Base-by-base conservation (phyloP, 1,140 invertebrate genomes). In the Aphidius ervi region DNA sequence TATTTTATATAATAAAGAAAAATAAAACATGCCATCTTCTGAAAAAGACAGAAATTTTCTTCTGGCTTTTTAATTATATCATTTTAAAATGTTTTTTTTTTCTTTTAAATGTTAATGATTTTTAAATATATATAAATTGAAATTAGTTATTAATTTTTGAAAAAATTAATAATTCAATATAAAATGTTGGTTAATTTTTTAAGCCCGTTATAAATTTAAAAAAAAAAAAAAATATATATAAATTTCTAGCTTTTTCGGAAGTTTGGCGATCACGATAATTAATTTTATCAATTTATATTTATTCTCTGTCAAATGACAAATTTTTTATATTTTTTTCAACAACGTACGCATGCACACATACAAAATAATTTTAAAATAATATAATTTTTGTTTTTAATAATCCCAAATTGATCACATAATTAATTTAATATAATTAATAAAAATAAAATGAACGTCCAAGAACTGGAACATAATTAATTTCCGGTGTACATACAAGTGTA, bases 211-310 rank as follows among this genome's bases (percentile, higher is more conserved):
- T 3, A 31, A 31, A 31, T 3, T 31, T 31, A 2, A 31, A 31
- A 31, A 31, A 31, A 31, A 31, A 31, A 37, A 42, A 23, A 7
- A 43, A 6, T 45, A 8, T 43, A 45, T 39, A 37, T 31, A 49
- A 43, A 75, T 77, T 79, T 77, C 74, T 69, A 78, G 67, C 77
- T 79, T 78, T 77, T 78, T 77, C 74, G 16, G 54, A 75, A 75
- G 74, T 70, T 68, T 70, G 68, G 69, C 75, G 67, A 66, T 65
- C 67, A 67, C 68, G 56, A 70, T 45, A 59, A 59, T 40, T 62
- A 59, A 39, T 54, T 62, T 65, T 43, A 46, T 23, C 20, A n/a
- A 42, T 52, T 58, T 56, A 9, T 6, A 40, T 62, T 31, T 31
- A 31, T 31, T 31, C 10, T 55, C 47, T 23, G 10, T 50, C 20